phyloP scores from a whole-genome alignment of 2,113 vertebrate genomes.

The Rhinopomastus cyanomelas region DNA sequence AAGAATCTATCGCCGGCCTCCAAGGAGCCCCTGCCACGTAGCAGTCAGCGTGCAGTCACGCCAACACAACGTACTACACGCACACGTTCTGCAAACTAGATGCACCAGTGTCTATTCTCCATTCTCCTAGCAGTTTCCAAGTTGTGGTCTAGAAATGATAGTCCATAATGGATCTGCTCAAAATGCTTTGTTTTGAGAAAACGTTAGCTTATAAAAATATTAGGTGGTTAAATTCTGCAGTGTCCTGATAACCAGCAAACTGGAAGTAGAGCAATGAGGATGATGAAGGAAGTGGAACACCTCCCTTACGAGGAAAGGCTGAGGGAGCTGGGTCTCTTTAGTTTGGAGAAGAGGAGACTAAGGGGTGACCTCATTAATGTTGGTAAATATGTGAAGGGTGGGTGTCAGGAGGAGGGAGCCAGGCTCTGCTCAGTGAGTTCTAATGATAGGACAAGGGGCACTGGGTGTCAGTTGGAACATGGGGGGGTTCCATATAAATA shows the following conservation, averaged over 20 bases:
- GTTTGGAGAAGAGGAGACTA: no score
- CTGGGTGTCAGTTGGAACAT: no score
- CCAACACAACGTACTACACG: not conserved
- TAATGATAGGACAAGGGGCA: no score
- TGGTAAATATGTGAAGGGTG: no score
- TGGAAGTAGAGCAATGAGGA: no score
- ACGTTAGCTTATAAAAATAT: accelerated
- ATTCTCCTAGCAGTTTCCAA: not conserved
- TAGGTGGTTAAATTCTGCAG: not conserved
- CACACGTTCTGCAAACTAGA: not conserved
- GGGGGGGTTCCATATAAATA: no score
- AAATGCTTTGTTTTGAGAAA: not conserved
- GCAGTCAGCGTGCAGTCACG: not conserved
- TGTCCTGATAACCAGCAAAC: not conserved
- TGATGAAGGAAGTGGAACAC: no score
- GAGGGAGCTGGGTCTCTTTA: no score
- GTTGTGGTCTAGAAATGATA: not conserved
- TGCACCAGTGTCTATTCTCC: not conserved
- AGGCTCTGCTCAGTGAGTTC: no score
- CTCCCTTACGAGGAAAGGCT: no score
- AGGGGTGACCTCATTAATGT: no score
- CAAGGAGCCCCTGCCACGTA: not conserved
- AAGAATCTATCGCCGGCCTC: not conserved
- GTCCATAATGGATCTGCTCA: not conserved
- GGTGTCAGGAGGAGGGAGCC: no score